phyloP scores from a whole-genome alignment of 1,140 invertebrate genomes.

The Eubasilissa regina region DNA sequence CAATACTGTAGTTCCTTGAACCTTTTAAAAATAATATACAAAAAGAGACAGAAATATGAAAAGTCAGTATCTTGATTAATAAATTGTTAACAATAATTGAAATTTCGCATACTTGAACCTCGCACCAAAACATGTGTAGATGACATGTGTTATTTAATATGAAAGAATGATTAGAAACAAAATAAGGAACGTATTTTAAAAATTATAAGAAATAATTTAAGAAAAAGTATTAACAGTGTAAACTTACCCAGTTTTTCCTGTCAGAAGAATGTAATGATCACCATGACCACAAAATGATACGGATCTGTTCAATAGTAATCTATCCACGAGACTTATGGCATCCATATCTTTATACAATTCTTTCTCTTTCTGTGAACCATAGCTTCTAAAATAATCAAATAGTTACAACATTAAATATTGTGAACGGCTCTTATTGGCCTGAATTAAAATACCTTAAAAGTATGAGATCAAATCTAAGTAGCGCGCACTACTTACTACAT shows the following conservation, averaged over 20 bases:
- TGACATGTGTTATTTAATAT: no score
- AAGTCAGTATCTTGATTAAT: no score
- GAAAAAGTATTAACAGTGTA: neutral
- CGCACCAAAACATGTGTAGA: no score
- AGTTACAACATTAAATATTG: neutral
- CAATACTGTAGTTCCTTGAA: no score
- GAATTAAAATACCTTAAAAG: neutral
- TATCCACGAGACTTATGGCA: neutral
- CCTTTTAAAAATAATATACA: no score
- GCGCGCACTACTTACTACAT: neutral
- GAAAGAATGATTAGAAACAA: no score
- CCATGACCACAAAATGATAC: constrained; percentile 7
- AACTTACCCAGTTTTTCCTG: constrained; percentile 13
- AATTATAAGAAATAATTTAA: neutral
- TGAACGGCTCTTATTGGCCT: neutral
- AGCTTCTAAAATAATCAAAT: neutral
- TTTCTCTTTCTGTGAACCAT: constrained; percentile 20
- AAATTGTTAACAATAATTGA: no score
- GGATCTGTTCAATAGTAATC: constrained; percentile 31
- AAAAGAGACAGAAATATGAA: no score
- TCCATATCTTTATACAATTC: constrained; percentile 13
- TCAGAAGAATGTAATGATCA: neutral
- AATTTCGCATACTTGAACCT: no score
- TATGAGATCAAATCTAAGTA: neutral
- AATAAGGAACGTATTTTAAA: neutral